Evolutionary conservation across 1,140 invertebrate species (phyloP).

Genomic region (Drosophila cardini): DNA sequence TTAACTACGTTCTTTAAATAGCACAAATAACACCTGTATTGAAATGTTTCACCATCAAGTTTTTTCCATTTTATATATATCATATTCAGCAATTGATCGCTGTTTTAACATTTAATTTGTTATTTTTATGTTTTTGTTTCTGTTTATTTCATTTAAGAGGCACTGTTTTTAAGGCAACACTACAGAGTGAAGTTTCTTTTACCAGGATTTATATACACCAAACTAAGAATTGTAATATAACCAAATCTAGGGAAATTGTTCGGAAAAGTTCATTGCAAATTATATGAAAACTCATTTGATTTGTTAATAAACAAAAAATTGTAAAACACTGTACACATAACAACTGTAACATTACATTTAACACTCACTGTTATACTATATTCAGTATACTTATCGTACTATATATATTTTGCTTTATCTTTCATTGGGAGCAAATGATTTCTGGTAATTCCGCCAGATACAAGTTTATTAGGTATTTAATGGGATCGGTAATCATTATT

Average conservation of each 20-base stretch:
- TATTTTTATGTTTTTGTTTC: slow-evolving; percentile 36
- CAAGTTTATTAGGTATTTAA: neutral
- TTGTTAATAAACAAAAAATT: neutral
- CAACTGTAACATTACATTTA: slow-evolving; percentile 46
- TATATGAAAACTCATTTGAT: slow-evolving; percentile 51
- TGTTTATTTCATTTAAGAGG: slow-evolving; percentile 79
- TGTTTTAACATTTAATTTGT: slow-evolving; percentile 52
- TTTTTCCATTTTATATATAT: slow-evolving; percentile 51
- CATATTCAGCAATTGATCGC: slow-evolving; percentile 45
- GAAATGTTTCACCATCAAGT: slow-evolving; percentile 80
- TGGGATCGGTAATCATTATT: neutral
- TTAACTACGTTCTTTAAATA: slow-evolving; percentile 75
- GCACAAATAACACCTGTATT: slow-evolving; percentile 83
- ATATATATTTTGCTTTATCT: neutral
- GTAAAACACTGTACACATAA: slow-evolving; percentile 26
- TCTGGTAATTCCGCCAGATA: slow-evolving; percentile 3
- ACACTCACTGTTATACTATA: slow-evolving; percentile 41
- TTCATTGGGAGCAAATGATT: slow-evolving; percentile 4
- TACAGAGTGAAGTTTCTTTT: slow-evolving; percentile 84
- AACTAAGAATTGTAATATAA: slow-evolving; percentile 30
- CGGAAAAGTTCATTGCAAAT: slow-evolving; percentile 67
- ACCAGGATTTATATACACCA: slow-evolving; percentile 58
- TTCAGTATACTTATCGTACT: neutral
- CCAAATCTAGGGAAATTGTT: slow-evolving; percentile 43
- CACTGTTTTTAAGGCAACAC: slow-evolving; percentile 85